Percentiles rank a stretch among this genome's conserved stretches.
Conservation (phyloP, 2,113 vertebrate genomes). For the Gracilinanus agilis region DNA sequence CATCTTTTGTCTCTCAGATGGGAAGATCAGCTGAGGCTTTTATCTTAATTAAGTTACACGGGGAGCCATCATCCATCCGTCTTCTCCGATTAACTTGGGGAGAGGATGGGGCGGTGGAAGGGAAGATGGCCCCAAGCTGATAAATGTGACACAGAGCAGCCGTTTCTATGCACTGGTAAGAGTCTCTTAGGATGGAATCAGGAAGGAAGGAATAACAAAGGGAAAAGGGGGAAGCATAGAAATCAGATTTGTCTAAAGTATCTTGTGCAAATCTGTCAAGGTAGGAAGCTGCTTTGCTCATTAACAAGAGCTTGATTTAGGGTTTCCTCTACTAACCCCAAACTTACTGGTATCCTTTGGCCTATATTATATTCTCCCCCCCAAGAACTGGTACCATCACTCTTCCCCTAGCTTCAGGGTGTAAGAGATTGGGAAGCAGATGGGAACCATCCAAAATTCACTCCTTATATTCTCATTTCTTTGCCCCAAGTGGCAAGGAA, state of each 20-base stretch:
- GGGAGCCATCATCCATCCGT: constrained; percentile 53
- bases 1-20: constrained; percentile 36
- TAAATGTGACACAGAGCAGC: constrained; percentile 65
- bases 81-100: constrained; percentile 65
- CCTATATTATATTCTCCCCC: neutral
- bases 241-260: constrained; percentile 36
- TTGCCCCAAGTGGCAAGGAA: neutral
- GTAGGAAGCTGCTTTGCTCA: neutral
- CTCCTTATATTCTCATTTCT: neutral
- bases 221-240: neutral
- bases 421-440: neutral
- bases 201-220: constrained; percentile 8
- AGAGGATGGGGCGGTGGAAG: constrained; percentile 37
- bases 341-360: neutral
- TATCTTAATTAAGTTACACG: constrained; percentile 76
- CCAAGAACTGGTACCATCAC: neutral
- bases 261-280: constrained; percentile 25
- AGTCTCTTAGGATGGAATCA: constrained; percentile 54
- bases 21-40: constrained; percentile 65
- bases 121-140: constrained; percentile 59
- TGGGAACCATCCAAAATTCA: neutral
- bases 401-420: neutral
- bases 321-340: neutral
- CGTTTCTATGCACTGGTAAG: neutral
- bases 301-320: neutral